A percentile compares a stretch with the other conserved stretches of the same genome.
phyloP scores from a whole-genome alignment of 2,888 invertebrate genomes.

The Eristalis intricaria region DNA sequence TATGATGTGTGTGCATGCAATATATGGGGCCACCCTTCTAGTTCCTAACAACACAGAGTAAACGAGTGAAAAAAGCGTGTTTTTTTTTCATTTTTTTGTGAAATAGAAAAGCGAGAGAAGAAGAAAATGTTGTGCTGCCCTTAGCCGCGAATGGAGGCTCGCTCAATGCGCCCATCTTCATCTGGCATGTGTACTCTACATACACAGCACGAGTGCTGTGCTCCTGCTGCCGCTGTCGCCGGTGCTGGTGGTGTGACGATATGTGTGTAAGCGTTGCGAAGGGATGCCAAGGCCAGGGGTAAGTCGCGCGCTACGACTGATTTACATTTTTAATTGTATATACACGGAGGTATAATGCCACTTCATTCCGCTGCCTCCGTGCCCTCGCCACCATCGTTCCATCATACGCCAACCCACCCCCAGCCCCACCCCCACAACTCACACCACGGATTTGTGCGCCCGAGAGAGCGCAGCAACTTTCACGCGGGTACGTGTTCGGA shows the following conservation, averaged over 20 bases:
- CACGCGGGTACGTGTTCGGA: constrained; percentile 72
- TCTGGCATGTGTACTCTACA: constrained; percentile 16
- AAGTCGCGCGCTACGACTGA: constrained; percentile 74
- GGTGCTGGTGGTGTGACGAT: constrained; percentile 20
- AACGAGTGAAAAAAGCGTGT: not conserved
- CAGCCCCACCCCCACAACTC: not conserved
- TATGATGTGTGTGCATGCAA: constrained; percentile 54
- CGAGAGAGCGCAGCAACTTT: constrained; percentile 62
- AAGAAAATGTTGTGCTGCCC: constrained; percentile 73
- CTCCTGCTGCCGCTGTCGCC: not conserved
- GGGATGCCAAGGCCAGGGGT: constrained; percentile 65
- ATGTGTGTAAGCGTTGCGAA: constrained; percentile 43
- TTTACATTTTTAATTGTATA: constrained; percentile 79
- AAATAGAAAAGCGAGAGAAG: constrained; percentile 57
- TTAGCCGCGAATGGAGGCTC: constrained; percentile 73
- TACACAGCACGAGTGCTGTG: constrained; percentile 23
- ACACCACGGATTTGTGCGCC: not conserved
- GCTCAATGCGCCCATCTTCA: constrained; percentile 55
- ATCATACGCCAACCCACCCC: too few species aligned
- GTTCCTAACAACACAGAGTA: constrained; percentile 66
- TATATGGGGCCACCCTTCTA: constrained; percentile 70
- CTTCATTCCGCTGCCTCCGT: constrained; percentile 59
- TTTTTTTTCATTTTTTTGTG: not conserved
- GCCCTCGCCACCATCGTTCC: not conserved
- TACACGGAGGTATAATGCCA: constrained; percentile 73